These are phyloP conservation scores for Brachionus rotundiformis DNA, from an alignment of 1,140 invertebrate species.

Conservation along the genomic window DNA sequence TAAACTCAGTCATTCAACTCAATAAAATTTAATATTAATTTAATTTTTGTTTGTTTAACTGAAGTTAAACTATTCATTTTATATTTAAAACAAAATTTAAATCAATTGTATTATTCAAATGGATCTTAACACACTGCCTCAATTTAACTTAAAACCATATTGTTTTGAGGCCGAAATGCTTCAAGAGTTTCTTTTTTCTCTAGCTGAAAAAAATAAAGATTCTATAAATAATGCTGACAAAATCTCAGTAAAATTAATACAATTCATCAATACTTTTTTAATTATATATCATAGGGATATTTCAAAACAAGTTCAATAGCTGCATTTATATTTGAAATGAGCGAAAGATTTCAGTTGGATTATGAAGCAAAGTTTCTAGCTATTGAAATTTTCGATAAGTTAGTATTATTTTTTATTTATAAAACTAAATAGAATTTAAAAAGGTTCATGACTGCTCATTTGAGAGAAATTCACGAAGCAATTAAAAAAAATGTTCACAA, in stretches of 20 bases:
- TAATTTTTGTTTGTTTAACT: neutral
- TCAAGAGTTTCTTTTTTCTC: slow-evolving; percentile 10
- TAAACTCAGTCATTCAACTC: neutral
- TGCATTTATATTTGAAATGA: slow-evolving; percentile 24
- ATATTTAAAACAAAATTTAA: too few species aligned
- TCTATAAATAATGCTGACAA: neutral
- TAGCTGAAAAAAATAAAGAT: slow-evolving; percentile 17
- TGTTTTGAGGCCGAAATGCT: slow-evolving; percentile 19
- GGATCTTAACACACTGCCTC: neutral
- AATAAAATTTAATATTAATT: slow-evolving; percentile 15
- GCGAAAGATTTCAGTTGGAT: neutral
- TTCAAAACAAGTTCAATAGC: neutral
- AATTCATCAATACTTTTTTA: neutral
- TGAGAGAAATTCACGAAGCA: slow-evolving; percentile 27
- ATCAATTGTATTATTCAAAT: too few species aligned
- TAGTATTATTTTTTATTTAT: neutral
- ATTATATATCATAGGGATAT: neutral
- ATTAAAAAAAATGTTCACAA: neutral
- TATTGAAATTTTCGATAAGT: slow-evolving; percentile 38
- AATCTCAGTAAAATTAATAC: neutral
- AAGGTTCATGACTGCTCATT: slow-evolving; percentile 39
- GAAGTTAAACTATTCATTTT: neutral
- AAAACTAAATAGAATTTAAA: neutral
- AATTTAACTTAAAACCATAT: slow-evolving; percentile 38
- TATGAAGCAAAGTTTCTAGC: slow-evolving; percentile 42